Evolutionary conservation across 2,888 invertebrate genomes (phyloP), one percentile per base, ranked within the genome.

Genomic region (Tetramorium bicarinatum): DNA sequence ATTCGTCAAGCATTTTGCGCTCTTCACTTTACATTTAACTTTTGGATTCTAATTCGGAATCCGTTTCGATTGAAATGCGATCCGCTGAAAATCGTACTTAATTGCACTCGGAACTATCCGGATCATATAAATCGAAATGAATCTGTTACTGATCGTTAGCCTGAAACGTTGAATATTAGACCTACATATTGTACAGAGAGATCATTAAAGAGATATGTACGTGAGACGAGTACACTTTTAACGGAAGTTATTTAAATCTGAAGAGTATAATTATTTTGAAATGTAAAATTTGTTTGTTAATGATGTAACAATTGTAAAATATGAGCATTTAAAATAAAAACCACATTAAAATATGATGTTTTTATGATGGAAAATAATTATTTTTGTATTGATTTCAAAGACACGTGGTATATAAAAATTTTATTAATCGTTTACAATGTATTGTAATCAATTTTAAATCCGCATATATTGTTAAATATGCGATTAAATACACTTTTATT

Each of bases 111-210:
- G 9, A 25, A n/a, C 25, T 64, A 61, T 64, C 34, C 56, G 79
- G 56, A 67, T 79, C 34, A 56, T 41, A 21, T n/a, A 54, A 64
- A 79, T 67, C 47, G 34, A 59, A 67, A 79, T 44, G 25, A 69
- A 34, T 29, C 56, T 79, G 47, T 79, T 79, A 69, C 15, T 21
- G 77, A 79, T 18, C 59, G 79, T 67, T 79, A 59, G 54, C 34
- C n/a, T 47, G 13, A n/a, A 69, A 59, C 25, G 34, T 29, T 79
- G 69, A 47, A 79, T 67, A 56, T 56, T 67, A 56, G 44, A 21
- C 49, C 11, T 25, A 54, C n/a, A 49, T 9, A 29, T 52, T 18
- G 21, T 3, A 9, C 41, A 18, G 47, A 54, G 8, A 15, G n/a
- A 25, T 56, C 67, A 34, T 69, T 47, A 59, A 67, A 56, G 59